These are phyloP conservation scores for Nesogale talazaci DNA, from an alignment of 2,113 vertebrate species.

Conservation along the genomic window DNA sequence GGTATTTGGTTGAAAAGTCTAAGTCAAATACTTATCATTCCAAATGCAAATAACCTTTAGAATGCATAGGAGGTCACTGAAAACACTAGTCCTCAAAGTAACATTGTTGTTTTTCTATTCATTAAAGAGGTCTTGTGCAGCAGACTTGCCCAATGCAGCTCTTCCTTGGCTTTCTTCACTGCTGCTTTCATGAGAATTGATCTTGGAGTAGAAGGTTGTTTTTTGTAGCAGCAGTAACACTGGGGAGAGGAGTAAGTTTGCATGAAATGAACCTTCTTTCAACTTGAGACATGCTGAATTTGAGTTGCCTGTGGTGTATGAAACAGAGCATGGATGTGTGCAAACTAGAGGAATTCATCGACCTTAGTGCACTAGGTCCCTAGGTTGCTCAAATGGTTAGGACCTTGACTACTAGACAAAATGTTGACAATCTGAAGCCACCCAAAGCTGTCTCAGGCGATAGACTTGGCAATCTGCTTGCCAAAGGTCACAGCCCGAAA, in stretches of 20 bases:
- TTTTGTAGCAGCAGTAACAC: neutral
- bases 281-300: neutral
- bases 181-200: too few relatives aligned
- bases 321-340: neutral
- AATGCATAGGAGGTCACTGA: too few relatives aligned
- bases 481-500: neutral
- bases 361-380: neutral
- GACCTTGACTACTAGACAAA: neutral
- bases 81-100: too few relatives aligned
- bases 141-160: too few relatives aligned
- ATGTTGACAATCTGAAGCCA: neutral
- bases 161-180: too few relatives aligned
- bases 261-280: neutral
- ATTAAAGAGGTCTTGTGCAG: too few relatives aligned
- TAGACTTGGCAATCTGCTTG: neutral
- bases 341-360: constrained; percentile 13
- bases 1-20: neutral
- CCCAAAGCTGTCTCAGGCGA: neutral
- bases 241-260: neutral
- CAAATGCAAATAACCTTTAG: too few relatives aligned
- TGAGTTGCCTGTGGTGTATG: neutral
- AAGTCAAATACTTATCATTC: too few relatives aligned
- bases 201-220: neutral
- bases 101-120: too few relatives aligned
- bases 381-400: neutral